Evolutionary conservation across 1,140 invertebrate species (phyloP).

Genomic region (Ooceraea biroi): DNA sequence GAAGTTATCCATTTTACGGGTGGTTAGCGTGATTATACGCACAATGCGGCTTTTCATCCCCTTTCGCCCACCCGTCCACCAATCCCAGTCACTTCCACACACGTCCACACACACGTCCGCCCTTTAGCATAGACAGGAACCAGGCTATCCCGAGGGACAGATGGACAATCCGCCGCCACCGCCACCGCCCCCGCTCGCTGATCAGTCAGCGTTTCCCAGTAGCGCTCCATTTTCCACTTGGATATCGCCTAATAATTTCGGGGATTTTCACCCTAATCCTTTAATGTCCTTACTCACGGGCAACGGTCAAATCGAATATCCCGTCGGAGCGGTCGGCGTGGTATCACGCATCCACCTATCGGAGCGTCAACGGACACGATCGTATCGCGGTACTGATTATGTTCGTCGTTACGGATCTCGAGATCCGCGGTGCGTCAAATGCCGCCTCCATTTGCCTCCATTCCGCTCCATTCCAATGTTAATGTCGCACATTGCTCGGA

Average conservation of each 20-base stretch:
- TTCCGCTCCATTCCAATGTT: neutral
- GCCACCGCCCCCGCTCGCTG: slow-evolving; percentile 52
- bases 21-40: slow-evolving; percentile 83
- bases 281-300: slow-evolving; percentile 76
- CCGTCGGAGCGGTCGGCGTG: slow-evolving; percentile 60
- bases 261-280: slow-evolving; percentile 78
- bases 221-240: slow-evolving; percentile 75
- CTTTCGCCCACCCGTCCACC: slow-evolving; percentile 63
- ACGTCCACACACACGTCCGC: slow-evolving; percentile 26
- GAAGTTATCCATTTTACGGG: slow-evolving; percentile 73
- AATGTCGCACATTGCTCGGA: neutral
- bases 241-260: slow-evolving; percentile 79
- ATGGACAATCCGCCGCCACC: slow-evolving; percentile 67
- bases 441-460: neutral
- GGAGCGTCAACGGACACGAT: slow-evolving; percentile 50
- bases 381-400: slow-evolving; percentile 69
- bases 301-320: slow-evolving; percentile 75
- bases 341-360: slow-evolving; percentile 68
- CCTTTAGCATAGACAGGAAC: slow-evolving; percentile 70
- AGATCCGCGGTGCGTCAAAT: slow-evolving; percentile 33
- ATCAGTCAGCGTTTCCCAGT: slow-evolving; percentile 71
- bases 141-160: slow-evolving; percentile 72
- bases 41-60: slow-evolving; percentile 81
- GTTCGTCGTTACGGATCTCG: slow-evolving; percentile 66
- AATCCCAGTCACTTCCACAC: slow-evolving; percentile 58